Evolutionary conservation across 1,140 invertebrate genomes (phyloP), one percentile per base, ranked within the genome.

Genomic region (Phortica variegata): DNA sequence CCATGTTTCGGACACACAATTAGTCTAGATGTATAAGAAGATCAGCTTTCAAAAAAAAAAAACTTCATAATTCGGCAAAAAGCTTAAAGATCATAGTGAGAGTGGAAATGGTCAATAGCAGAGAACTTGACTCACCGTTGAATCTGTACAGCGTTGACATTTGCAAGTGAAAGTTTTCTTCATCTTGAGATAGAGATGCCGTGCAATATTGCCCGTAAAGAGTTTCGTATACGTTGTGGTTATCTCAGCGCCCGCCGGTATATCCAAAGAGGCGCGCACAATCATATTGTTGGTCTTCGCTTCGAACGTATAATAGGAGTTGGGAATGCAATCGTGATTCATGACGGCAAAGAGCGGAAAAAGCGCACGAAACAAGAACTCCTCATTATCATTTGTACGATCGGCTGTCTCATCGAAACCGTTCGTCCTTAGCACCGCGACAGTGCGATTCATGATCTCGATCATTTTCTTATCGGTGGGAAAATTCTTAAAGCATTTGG

Each of bases 161-260:
- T 77, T 77, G 70, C 90, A 92, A 21, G 79, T 77, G 69, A 92
- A 91, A 54, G 85, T 81, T 80, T 91, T 91, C 19, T 86, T 88
- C 52, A 80, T 79, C 43, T 77, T 79, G 16, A 91, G 78, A 63
- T 87, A 83, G 16, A 82, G 76, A 33, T 86, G 76, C 49, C 89
- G 76, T 2, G 83, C 79, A 1, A 79, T 77, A 6, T 87, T 91
- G 20, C 85, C 84, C 83, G 87, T 89, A 12, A 91, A 76, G 16
- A 87, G 58, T 43, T 86, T 82, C 4, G 86, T 83, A 57, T 92
- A 91, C 36, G 85, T 84, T 34, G 86, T 86, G 31, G 84, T 85
- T 18, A 92, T 81, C 75, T 89, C 87, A 16, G 83, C 77, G 15
- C 86, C 87, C 51, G 80, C 77, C 31, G 71, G 58, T 37, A 92